A percentile compares a stretch with the other conserved stretches of the same genome.
phyloP scores from a whole-genome alignment of 2,797 vertebrate species.

The Spinibarbus caldwelli region DNA sequence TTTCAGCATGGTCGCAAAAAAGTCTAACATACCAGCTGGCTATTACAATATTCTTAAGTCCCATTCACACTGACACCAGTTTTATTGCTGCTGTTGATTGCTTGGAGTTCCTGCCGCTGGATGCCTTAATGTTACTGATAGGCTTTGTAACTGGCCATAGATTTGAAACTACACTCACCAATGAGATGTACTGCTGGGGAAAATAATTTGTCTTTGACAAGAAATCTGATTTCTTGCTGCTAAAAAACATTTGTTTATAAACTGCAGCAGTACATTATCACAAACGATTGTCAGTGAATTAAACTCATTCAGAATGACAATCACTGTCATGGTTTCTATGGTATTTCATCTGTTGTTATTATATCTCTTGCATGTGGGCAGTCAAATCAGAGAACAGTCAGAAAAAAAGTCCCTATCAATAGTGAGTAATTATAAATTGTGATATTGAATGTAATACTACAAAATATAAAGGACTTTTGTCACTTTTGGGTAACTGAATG shows the following conservation, averaged over 20 bases:
- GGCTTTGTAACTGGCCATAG: neutral
- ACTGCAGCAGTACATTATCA: neutral
- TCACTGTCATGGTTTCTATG: neutral
- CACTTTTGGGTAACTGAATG: neutral
- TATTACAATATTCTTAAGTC: neutral
- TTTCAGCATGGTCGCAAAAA: neutral
- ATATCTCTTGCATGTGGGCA: neutral
- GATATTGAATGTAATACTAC: neutral
- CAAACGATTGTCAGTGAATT: neutral
- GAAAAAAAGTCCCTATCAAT: neutral
- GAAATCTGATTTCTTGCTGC: neutral
- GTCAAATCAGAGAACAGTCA: neutral
- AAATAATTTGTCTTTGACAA: neutral
- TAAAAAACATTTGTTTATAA: neutral
- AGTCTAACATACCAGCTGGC: neutral
- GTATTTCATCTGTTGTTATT: neutral
- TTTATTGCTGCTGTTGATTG: neutral
- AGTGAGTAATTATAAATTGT: neutral
- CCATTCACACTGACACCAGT: neutral
- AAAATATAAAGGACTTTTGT: neutral
- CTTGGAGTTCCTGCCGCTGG: neutral
- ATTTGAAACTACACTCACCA: neutral
- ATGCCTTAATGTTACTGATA: neutral
- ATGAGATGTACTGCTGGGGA: neutral
- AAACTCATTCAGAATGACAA: neutral